These are phyloP conservation scores for Ceyx margarethae DNA, from an alignment of 2,113 vertebrate species.

Conservation along the genomic window DNA sequence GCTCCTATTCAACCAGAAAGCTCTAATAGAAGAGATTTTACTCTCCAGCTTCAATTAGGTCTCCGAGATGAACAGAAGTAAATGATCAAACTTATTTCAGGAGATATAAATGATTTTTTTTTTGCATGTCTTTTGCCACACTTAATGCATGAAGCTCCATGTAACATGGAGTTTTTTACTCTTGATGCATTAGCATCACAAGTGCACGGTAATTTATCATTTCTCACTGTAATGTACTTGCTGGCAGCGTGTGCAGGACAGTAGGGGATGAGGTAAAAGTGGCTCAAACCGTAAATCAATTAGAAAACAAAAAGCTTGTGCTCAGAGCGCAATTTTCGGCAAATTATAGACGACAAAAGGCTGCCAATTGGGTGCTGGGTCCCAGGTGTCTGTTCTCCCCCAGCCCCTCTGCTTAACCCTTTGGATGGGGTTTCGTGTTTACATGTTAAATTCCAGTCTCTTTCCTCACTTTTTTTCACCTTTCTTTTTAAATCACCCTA, in stretches of 20 bases:
- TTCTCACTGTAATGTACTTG: slow-evolving; percentile 78
- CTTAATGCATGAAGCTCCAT: slow-evolving; percentile 48
- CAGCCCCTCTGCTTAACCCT: slow-evolving; percentile 66
- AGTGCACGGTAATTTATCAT: slow-evolving; percentile 83
- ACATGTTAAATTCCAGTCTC: background rate
- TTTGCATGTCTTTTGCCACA: background rate
- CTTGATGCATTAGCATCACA: slow-evolving; percentile 80
- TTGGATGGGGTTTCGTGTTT: background rate
- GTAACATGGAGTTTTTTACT: slow-evolving; percentile 58
- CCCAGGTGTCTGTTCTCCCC: slow-evolving; percentile 65
- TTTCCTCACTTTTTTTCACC: background rate
- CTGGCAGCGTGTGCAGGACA: slow-evolving; percentile 78
- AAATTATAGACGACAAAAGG: slow-evolving; percentile 81
- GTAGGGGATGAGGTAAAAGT: slow-evolving; percentile 78
- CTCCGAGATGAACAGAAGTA: slow-evolving; percentile 44
- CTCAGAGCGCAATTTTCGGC: slow-evolving; percentile 78
- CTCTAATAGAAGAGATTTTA: slow-evolving; percentile 38
- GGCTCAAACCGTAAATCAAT: slow-evolving; percentile 86
- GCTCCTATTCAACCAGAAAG: slow-evolving; percentile 53
- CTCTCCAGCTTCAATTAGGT: slow-evolving; percentile 63
- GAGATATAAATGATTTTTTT: slow-evolving; percentile 1
- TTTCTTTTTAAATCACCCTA: background rate
- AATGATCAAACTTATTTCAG: slow-evolving; percentile 63
- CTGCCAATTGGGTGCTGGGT: slow-evolving; percentile 78
- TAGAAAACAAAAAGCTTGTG: slow-evolving; percentile 88